Evolutionary conservation across 2,888 invertebrate species (phyloP).

Genomic region (Pocota personata): DNA sequence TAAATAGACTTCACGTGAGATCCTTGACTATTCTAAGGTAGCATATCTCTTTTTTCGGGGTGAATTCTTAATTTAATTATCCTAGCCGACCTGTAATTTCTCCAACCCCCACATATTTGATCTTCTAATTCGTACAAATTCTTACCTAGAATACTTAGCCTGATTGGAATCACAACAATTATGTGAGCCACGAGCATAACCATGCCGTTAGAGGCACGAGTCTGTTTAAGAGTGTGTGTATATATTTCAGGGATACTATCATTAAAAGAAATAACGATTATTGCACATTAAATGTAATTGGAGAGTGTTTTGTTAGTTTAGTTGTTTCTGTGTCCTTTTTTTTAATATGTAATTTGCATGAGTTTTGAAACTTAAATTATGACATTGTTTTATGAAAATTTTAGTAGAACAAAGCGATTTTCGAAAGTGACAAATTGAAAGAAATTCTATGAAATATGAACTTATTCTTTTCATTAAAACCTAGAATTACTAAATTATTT

Average conservation of each 20-base stretch:
- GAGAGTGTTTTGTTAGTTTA: background rate
- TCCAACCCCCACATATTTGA: background rate
- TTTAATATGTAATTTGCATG: background rate
- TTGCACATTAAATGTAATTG: background rate
- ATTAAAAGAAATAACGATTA: background rate
- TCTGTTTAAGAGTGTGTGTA: slow-evolving; percentile 16
- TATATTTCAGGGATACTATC: slow-evolving; percentile 7
- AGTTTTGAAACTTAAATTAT: background rate
- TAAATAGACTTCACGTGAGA: too few relatives aligned
- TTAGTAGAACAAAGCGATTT: background rate
- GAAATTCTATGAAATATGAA: background rate
- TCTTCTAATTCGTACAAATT: slow-evolving; percentile 31
- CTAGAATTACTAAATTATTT: too few relatives aligned
- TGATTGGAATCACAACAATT: slow-evolving; percentile 67
- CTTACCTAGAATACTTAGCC: background rate
- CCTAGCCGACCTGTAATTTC: slow-evolving; percentile 38
- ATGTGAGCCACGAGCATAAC: slow-evolving; percentile 47
- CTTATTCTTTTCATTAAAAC: too few relatives aligned
- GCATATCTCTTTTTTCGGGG: slow-evolving; percentile 25
- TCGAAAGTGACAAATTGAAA: background rate
- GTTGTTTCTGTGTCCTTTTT: slow-evolving; percentile 7
- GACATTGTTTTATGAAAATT: background rate
- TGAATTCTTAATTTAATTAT: slow-evolving; percentile 68
- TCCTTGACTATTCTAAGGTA: background rate
- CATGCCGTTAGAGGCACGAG: slow-evolving; percentile 42